These are phyloP conservation scores for Anser brachyrhynchus DNA, from an alignment of 2,113 vertebrate species.

Conservation along the genomic window DNA sequence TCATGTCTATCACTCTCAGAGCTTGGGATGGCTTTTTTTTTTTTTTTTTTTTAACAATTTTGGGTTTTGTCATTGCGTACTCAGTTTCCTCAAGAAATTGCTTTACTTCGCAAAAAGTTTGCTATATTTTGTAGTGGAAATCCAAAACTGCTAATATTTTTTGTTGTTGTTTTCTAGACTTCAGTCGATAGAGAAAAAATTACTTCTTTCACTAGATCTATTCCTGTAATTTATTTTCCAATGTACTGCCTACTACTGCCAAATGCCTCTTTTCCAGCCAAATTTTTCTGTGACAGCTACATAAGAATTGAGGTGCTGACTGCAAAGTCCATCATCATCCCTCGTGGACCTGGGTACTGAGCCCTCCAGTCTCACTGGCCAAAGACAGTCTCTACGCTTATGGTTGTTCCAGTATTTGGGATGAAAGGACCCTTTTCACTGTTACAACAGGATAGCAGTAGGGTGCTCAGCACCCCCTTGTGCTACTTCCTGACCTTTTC, in stretches of 20 bases:
- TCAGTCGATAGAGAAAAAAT: not conserved
- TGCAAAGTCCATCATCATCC: conserved; percentile 46
- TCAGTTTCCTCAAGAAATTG: not conserved
- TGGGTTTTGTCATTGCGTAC: not conserved
- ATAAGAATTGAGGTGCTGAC: conserved; percentile 23
- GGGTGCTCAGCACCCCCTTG: not conserved
- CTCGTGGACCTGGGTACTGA: not conserved
- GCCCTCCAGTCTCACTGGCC: not conserved
- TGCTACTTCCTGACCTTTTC: not conserved
- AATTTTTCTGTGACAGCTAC: not conserved
- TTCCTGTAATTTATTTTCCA: not conserved
- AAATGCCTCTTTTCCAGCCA: not conserved
- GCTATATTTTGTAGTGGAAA: not conserved
- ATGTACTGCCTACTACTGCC: not conserved
- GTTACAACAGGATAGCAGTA: not conserved
- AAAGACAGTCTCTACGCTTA: not conserved
- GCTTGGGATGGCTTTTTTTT: not conserved
- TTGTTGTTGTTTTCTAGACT: not conserved
- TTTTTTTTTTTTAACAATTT: not conserved
- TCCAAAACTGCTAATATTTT: not conserved
- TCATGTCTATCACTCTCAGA: not conserved
- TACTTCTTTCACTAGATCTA: not conserved
- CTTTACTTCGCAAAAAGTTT: not conserved
- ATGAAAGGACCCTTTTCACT: not conserved
- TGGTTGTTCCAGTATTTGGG: not conserved